Evolutionary conservation across 2,113 vertebrate genomes (phyloP), one percentile per base, ranked within the genome.

Genomic region (Mormoops blainvillei): DNA sequence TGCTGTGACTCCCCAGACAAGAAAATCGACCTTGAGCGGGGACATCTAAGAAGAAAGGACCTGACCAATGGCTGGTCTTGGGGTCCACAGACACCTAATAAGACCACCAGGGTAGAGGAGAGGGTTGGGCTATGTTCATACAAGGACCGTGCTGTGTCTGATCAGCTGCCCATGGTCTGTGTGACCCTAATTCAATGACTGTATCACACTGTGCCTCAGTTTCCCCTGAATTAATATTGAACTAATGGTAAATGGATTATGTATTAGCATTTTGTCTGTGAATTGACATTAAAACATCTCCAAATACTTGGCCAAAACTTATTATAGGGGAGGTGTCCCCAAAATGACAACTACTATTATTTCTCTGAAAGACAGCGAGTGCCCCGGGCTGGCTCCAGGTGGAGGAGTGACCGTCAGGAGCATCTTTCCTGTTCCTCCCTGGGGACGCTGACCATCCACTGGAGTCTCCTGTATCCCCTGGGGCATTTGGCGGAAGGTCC

Each of bases 91-190:
- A 70, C 2, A 3, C 48, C 10, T 15, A 38, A 10, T 19, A 31
- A 36, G 24, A 3, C 28, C 33, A 8, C 26, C 4, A 0, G 3
- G 5, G 3, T 56, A 15, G 20, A 41, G 2, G 4, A 61, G 12
- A 78, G 65, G 36, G 3, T 7, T 8, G 16, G 45, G 36, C 41
- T 83, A 11, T 38, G n/a, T 5, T 20, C 19, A 0, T 9, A 74
- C 41, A 41, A 56, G 24, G 9, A 12, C 24, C 58, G 20, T 28
- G 58, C 24, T 28, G 58, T 28, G 58, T 61, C 24, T 61, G 24
- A 61, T 61, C 58, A 26, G 58, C 58, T 61, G 58, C 24, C 12
- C 58, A 61, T 26, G 56, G 10, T 13, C 15, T 80, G 16, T 20
- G 50, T 43, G 77, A 88, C 15, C 11, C 48, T 68, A 18, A 28